Base-by-base conservation (phyloP, 2,797 vertebrate species). In the Thunnus albacares region DNA sequence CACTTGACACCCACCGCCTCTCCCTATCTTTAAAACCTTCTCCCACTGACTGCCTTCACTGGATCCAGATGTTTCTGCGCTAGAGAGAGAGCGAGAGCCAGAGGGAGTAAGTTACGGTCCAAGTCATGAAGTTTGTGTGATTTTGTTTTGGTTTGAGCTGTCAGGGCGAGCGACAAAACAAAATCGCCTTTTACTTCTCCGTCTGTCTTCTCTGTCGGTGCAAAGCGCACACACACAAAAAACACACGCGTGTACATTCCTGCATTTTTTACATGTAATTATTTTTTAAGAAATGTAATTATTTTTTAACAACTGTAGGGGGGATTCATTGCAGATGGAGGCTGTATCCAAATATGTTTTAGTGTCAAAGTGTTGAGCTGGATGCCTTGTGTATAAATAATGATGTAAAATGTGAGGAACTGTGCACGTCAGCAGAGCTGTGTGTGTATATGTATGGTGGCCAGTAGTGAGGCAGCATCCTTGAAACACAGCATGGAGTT, bases 61-160 rank as follows among this genome's bases (percentile, higher is more conserved):
- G 88, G 83, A 93, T 91, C 92, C 93, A 94, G 94, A 93, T 94
- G 92, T 93, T 89, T 81, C 80, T 75, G 80, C 55, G n/a, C 76
- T 55, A 47, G 56, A 67, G 66, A 49, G 47, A 45, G 41, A 69
- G n/a, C 35, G 56, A 73, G 64, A 73, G 65, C 66, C 67, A 75
- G 64, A 75, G 69, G 30, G 55, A 71, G 62, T 38, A 60, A 75
- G 45, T 80, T 80, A 59, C 12, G 70, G 60, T 71, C 79, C 69
- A 79, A 83, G 75, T 81, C 75, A 53, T 71, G 70, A 85, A 87
- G 86, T 81, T 79, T 82, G 87, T 85, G 86, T 84, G 80, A 89
- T 79, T 90, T 86, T 91, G 86, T 91, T 91, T 92, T 90, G 86
- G 87, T 90, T 87, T 64, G 77, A 92, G 89, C 87, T 81, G 87